Base-by-base conservation (phyloP, 2,797 vertebrate species). In the Lagorchestes hirsutus region DNA sequence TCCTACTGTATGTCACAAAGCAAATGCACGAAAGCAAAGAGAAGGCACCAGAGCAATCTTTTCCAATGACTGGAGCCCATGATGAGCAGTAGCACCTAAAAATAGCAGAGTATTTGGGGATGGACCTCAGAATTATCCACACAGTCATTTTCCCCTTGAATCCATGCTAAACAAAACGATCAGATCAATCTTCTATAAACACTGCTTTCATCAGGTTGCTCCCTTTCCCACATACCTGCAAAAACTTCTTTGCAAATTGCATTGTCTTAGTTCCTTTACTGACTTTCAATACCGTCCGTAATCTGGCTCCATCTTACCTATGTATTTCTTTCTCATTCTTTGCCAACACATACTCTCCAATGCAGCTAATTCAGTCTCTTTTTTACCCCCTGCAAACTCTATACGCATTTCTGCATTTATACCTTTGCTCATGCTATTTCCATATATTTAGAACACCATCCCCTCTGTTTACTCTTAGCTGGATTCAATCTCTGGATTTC, bases 361-460 rank as follows among this genome's bases (percentile, higher is more conserved):
- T 27, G 40, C 22, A 87, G 74, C 5, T 46, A 87, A 9, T 2
- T 87, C 74, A 87, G 8, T 28, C 40, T 87, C 74, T 87, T 82
- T 18, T 16, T 16, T n/a, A 0, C n/a, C n/a, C 8, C 6, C 16
- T 3, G 0, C n/a, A 46, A 40, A 82, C 1, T 6, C 16, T 5
- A 74, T n/a, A 2, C n/a, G 18, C 67, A 74, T 40, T 40, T 8
- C n/a, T 40, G 1, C 2, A 22, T 22, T 18, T 22, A 82, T 82
- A 40, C 40, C 40, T 87, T 50, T 87, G 40, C 40, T 46, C 40
- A 87, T 46, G 24, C 22, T 50, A 4, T 87, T 87, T 87, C 74
- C 74, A 87, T 9, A 87, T 50, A 50, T 1, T 46, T 27, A 82
- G 2, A 82, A 87, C 2, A 67, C 13, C 40, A 24, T 87, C 40